These are phyloP conservation scores for Amaurobius ferox DNA, from an alignment of 2,888 invertebrate genomes.

Conservation along the genomic window DNA sequence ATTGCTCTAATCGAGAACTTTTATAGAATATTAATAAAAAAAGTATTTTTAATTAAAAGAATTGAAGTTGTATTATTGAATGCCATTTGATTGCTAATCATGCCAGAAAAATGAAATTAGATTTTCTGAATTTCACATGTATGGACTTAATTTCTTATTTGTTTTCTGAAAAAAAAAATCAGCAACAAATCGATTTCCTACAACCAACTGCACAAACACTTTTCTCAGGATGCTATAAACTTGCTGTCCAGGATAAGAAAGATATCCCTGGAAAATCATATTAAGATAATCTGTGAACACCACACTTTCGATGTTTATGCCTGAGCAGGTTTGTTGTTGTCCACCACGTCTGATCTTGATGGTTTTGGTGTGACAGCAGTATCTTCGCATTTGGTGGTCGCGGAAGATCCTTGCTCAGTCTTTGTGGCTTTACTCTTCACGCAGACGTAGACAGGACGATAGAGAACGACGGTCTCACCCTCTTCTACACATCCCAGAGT, in stretches of 20 bases:
- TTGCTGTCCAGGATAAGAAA: neutral
- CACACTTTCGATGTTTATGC: neutral
- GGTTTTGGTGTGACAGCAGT: conserved; percentile 17
- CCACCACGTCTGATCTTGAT: conserved; percentile 10
- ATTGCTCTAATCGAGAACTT: too few species aligned
- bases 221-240: neutral
- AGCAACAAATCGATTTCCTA: neutral
- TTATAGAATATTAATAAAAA: too few species aligned
- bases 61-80: too few species aligned
- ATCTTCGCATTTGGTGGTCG: conserved; percentile 30
- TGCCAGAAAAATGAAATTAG: too few species aligned
- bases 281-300: too few species aligned
- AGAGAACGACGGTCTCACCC: conserved; percentile 82
- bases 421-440: conserved; percentile 58
- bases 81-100: too few species aligned
- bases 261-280: neutral
- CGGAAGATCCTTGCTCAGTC: conserved; percentile 38
- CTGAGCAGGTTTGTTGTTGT: conserved; percentile 8
- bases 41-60: too few species aligned
- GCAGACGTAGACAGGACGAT: conserved; percentile 82
- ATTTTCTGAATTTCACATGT: too few species aligned
- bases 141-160: too few species aligned
- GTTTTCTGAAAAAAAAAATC: neutral
- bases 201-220: neutral
- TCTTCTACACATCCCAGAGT: conserved; percentile 81